Evolutionary conservation across 2,888 invertebrate genomes (phyloP).

Genomic region (Bellardia pandia): DNA sequence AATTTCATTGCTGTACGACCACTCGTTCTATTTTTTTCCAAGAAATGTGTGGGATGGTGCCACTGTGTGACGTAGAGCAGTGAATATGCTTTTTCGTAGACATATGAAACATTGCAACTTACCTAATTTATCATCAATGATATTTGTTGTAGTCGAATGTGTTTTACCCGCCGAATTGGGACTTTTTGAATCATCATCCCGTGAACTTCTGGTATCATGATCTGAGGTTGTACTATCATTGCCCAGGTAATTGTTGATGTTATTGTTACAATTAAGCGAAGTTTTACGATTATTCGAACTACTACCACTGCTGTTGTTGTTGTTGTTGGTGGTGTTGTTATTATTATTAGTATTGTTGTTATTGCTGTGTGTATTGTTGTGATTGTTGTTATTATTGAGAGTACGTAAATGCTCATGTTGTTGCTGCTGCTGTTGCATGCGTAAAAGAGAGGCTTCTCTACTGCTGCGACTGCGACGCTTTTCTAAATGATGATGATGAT

Average conservation of each 20-base stretch:
- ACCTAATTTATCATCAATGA: constrained; percentile 82
- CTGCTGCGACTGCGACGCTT: constrained; percentile 78
- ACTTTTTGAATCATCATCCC: constrained; percentile 84
- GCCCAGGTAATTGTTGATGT: constrained; percentile 72
- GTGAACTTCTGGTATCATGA: constrained; percentile 83
- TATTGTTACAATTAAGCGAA: constrained; percentile 55
- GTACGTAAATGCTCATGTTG: constrained; percentile 72
- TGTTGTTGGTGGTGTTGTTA: constrained; percentile 66
- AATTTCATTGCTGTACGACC: no score
- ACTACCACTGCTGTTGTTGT: constrained; percentile 73
- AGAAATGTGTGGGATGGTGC: no score
- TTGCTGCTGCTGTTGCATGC: constrained; percentile 73
- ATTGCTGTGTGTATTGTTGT: constrained; percentile 51
- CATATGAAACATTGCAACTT: constrained; percentile 31
- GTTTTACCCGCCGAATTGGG: constrained; percentile 81
- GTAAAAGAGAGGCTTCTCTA: constrained; percentile 70
- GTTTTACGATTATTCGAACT: constrained; percentile 72
- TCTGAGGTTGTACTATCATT: constrained; percentile 82
- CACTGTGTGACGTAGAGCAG: no score
- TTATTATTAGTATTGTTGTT: constrained; percentile 61
- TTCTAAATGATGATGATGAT: constrained; percentile 75
- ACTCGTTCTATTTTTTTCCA: no score
- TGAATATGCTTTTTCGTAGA: no score
- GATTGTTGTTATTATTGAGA: constrained; percentile 70
- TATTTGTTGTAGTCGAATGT: constrained; percentile 22